Evolutionary conservation across 2,888 invertebrate species (phyloP), one percentile per base, ranked within the genome.

Genomic region (Plagodis pulveraria): DNA sequence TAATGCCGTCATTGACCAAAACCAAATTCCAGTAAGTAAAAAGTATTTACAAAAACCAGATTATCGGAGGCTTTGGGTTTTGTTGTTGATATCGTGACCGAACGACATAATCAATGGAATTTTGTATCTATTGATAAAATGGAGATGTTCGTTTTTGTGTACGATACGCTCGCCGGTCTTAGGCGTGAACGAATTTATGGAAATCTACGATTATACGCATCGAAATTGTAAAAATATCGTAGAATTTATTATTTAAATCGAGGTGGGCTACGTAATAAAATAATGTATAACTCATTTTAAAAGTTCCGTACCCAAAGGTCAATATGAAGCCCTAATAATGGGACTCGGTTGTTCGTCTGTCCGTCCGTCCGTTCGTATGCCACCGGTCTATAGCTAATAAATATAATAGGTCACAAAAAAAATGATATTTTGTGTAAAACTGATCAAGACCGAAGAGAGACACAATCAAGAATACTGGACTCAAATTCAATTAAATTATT

Each of bases 141-240:
- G 50, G 44, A 65, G 62, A 56, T 58, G 63, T 68, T 60, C 40
- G 61, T 66, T 66, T 69, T 65, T 66, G 54, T 67, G 46, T 50
- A 49, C 60, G 56, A 56, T 51, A 50, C 60, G 56, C 52, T 49
- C 32, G 38, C 47, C 35, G 56, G 51, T 46, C 49, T 34, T 42
- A 62, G 54, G 58, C 64, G 66, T 66, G 58, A 66, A 66, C 58
- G 64, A 66, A 68, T 68, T 66, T 64, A 61, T 67, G 48, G 51
- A 57, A 64, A 66, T 58, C 55, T 50, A 54, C 47, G 52, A 46
- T 60, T 56, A 56, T 54, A 41, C 56, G 58, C 50, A 43, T 50
- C 42, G 38, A 2, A 46, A 45, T 46, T 34, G 33, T 57, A 40
- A 22, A 54, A 58, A 59, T 56, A 44, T 55, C 33, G n/a, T 11